Evolutionary conservation across 2,797 vertebrate genomes (phyloP), one percentile per base, ranked within the genome.

Genomic region (Tenualosa ilisha): DNA sequence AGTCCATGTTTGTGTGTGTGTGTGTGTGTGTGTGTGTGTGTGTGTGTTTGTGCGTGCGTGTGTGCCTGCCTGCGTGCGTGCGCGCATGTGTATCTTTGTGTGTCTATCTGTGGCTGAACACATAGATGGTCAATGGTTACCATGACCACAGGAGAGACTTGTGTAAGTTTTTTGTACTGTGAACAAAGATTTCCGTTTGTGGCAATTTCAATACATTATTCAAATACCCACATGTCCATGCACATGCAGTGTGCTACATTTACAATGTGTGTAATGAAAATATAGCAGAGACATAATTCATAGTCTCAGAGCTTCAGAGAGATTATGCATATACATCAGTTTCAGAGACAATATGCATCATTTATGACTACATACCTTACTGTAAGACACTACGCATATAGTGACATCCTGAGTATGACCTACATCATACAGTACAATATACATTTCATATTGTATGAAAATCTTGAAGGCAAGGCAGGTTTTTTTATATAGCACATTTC

Each of bases 151-250:
- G 15, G 17, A 37, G 26, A 79, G 37, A 79, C 22, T 20, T 79
- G 4, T 43, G 72, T 79, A 79, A 46, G 72, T 79, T 37, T 40
- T 20, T 79, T 31, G 37, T 75, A 6, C 20, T 5, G 20, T 40
- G 72, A 43, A 20, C 40, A 79, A 17, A 20, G 37, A 6, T 22
- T 37, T 9, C 37, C 40, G 22, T 20, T 79, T 79, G 72, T 46
- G 72, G 15, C 26, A 15, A 79, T 79, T 46, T 75, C 43, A 9
- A 75, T 75, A 20, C 72, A 46, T 79, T 79, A 79, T 79, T 79
- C 72, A 79, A 79, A 79, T 79, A 31, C 31, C 31, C 31, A 31
- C 31, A 31, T 1, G 1, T 31, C 1, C 31, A 31, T 31, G 31
- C 15, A 22, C 20, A 17, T 20, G 40, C 37, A 79, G 31, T 6